Evolutionary conservation across 2,888 invertebrate genomes (phyloP), one percentile per base, ranked within the genome.

Genomic region (Ryuthela nishihirai): DNA sequence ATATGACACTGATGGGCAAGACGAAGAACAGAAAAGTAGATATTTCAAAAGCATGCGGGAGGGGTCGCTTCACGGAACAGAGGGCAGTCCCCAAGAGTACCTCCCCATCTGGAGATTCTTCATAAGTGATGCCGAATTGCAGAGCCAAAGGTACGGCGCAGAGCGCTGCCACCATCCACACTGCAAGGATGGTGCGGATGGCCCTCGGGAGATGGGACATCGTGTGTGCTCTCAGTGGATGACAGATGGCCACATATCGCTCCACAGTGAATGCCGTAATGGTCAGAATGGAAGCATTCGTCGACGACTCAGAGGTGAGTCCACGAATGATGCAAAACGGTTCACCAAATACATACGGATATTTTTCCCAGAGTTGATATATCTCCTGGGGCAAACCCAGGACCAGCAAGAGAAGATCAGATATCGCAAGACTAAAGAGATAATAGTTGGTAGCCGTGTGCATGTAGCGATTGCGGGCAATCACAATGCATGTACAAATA

Each of bases 191-290:
- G 65, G 86, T 85, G 67, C 85, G 83, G 46, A 89, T 81, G 2
- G 88, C 90, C 52, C 93, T 80, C 23, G 86, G 85, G 35, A 91
- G 76, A 68, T 88, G 88, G 2, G 89, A 88, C 81, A 88, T 84
- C 3, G 86, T 86, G 72, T 89, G 88, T 2, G 85, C 83, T 70
- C 84, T 79, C 69, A 92, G 87, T 0, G 92, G 92, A 70, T 87
- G 84, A 70, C 88, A 88, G 68, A 90, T 89, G 47, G 89, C 89
- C 35, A 89, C 83, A 72, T 89, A 93, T 63, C 92, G 79, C 72
- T 91, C 91, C 38, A 87, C 81, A 0, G 91, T 91, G 73, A 91
- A 91, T 2, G 89, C 88, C 0, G 89, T 88, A 69, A 92, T 92
- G 10, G 77, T 78, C 26, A 79, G 68, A 2, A 92, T 88, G 0